Evolutionary conservation across 2,888 invertebrate species (phyloP).

Genomic region (Sphaerophoria taeniata): DNA sequence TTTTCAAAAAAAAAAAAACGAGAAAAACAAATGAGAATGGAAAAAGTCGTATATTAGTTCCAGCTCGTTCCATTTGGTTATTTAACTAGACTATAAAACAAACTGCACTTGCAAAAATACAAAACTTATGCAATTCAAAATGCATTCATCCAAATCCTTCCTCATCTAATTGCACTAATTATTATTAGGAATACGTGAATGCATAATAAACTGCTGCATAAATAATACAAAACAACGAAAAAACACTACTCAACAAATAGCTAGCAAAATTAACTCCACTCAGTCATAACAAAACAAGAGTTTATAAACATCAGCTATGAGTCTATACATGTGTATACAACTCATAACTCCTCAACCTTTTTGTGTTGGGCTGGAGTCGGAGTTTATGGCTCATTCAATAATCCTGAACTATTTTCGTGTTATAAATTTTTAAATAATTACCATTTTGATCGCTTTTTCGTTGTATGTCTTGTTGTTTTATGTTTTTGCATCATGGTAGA

Average conservation of each 20-base stretch:
- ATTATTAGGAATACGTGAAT: conserved; percentile 11
- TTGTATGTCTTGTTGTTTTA: not conserved
- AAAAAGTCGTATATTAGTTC: conserved; percentile 55
- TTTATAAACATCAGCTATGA: too few species aligned
- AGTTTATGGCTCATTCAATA: conserved; percentile 55
- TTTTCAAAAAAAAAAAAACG: conserved; percentile 20
- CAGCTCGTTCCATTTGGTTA: conserved; percentile 29
- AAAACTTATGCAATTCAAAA: conserved; percentile 60
- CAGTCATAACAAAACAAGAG: not conserved
- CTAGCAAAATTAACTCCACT: conserved; percentile 17
- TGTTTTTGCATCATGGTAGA: conserved; percentile 56
- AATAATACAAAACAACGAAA: not conserved
- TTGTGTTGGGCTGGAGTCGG: not conserved
- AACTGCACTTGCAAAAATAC: not conserved
- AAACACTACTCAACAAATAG: not conserved
- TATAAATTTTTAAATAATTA: conserved; percentile 82
- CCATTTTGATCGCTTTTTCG: conserved; percentile 77
- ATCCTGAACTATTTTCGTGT: conserved; percentile 77
- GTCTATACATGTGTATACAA: too few species aligned
- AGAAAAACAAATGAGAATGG: not conserved
- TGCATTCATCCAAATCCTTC: conserved; percentile 68
- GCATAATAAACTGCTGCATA: conserved; percentile 1
- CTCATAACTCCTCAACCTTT: too few species aligned
- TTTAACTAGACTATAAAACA: not conserved
- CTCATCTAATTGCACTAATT: conserved; percentile 70